phyloP scores from a whole-genome alignment of 2,113 vertebrate genomes.

The Gymnogyps californianus region DNA sequence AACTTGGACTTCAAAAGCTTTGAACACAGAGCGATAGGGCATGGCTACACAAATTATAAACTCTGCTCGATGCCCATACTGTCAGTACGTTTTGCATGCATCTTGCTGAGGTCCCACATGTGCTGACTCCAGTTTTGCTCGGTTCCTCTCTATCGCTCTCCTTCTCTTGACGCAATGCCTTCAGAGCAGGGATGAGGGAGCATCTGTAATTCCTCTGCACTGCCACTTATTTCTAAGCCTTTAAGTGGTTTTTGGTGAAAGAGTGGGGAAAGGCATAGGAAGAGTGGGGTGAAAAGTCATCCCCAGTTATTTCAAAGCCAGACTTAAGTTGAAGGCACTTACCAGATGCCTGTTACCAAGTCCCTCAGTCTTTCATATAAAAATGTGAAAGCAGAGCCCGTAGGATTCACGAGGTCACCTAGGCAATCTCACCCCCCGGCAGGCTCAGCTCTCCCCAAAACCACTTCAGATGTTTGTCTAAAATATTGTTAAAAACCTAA shows the following conservation, averaged over 20 bases:
- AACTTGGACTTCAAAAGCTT: not conserved
- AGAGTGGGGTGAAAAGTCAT: not conserved
- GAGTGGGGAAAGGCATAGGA: not conserved
- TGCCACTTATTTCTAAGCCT: not conserved
- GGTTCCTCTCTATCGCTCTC: not conserved
- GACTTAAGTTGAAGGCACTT: not conserved
- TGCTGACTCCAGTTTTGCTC: not conserved
- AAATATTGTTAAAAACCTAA: not conserved
- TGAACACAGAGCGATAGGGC: not conserved
- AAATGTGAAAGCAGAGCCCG: not conserved
- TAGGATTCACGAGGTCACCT: not conserved
- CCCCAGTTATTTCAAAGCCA: not conserved
- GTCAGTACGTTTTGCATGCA: rapidly evolving
- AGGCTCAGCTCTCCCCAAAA: not conserved
- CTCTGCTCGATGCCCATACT: not conserved
- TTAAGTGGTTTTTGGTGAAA: not conserved
- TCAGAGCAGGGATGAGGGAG: not conserved
- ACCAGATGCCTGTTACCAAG: not conserved
- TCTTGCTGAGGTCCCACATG: not conserved
- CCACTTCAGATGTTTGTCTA: not conserved
- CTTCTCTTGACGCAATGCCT: not conserved
- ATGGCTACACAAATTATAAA: not conserved
- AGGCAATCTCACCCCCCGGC: too few relatives aligned
- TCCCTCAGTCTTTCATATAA: not conserved
- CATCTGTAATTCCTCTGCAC: not conserved